Base-by-base conservation (phyloP, 2,797 vertebrate species). In the Otolemur crassicaudatus region DNA sequence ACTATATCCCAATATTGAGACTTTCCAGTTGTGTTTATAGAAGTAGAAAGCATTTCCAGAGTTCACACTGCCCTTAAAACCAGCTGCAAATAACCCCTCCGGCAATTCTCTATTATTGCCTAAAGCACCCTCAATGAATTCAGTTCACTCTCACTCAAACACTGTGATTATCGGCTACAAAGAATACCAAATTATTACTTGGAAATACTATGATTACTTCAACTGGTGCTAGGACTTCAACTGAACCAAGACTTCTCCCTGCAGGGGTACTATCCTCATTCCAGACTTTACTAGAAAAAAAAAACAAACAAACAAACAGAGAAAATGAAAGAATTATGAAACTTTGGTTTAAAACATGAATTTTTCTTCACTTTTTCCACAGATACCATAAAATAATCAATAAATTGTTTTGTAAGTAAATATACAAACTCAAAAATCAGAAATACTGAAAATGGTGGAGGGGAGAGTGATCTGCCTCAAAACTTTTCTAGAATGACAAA, bases 61-160 rank as follows among this genome's bases (percentile, higher is more conserved):
- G 63, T 93, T 76, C 79, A 67, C 17, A 86, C 31, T 80, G 56
- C 43, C 90, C 72, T 96, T 93, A 73, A 97, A 97, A 91, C 43
- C 53, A 94, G 76, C 58, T 83, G 37, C 56, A 96, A 91, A 85
- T 94, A 95, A 81, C n/a, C 7, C 49, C 72, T 63, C 90, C 88
- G 69, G 70, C 19, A 92, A 92, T 87, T 93, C 79, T 77, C 34
- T 70, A 31, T 72, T 65, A 85, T 11, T 84, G 37, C 53, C 72
- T 83, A 94, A 96, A 63, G 29, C 19, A 79, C 90, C 31, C 83
- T 12, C 0, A 4, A 65, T 93, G 49, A 94, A 87, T 85, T 93
- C 19, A 75, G 27, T 56, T 61, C 23, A 82, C 56, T 43, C n/a
- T 6, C 17, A 31, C 31, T 89, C 73, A 89, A 91, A 73, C 19